phyloP scores from a whole-genome alignment of 2,797 vertebrate genomes.

The Brachymystax lenok region DNA sequence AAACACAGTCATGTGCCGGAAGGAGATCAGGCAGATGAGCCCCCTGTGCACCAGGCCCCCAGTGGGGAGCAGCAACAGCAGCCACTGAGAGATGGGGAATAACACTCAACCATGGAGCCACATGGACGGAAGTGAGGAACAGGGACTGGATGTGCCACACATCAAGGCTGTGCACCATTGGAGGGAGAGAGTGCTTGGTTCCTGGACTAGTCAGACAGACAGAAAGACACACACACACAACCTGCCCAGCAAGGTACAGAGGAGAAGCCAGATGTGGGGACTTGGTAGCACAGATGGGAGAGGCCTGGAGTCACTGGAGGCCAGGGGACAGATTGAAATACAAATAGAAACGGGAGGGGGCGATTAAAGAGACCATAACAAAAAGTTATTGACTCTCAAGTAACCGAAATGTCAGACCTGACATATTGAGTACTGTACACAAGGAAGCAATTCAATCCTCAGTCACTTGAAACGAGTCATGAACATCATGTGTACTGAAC shows the following conservation, averaged over 20 bases:
- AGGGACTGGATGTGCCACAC: conserved; percentile 1
- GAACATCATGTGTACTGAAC: background rate
- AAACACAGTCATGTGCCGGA: background rate
- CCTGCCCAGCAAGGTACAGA: background rate
- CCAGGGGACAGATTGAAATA: conserved; percentile 5
- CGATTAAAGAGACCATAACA: background rate
- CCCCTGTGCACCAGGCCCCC: background rate
- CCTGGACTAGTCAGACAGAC: background rate
- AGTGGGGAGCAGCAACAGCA: background rate
- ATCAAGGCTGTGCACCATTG: background rate
- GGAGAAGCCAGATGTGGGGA: background rate
- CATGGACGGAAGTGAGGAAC: background rate
- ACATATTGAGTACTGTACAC: background rate
- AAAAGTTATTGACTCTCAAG: background rate
- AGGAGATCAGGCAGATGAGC: background rate
- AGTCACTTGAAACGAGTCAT: background rate
- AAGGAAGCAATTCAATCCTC: background rate
- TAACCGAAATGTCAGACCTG: conserved; percentile 1
- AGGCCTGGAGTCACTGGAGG: background rate
- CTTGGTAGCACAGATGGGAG: conserved; percentile 25
- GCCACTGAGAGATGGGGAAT: background rate
- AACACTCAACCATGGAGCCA: background rate
- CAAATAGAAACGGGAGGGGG: conserved; percentile 1
- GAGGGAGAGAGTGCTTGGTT: background rate
- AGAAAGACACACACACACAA: conserved; percentile 11